These are phyloP conservation scores for Acrocephalus scirpaceus DNA, from an alignment of 2,797 vertebrate genomes.

Conservation along the genomic window DNA sequence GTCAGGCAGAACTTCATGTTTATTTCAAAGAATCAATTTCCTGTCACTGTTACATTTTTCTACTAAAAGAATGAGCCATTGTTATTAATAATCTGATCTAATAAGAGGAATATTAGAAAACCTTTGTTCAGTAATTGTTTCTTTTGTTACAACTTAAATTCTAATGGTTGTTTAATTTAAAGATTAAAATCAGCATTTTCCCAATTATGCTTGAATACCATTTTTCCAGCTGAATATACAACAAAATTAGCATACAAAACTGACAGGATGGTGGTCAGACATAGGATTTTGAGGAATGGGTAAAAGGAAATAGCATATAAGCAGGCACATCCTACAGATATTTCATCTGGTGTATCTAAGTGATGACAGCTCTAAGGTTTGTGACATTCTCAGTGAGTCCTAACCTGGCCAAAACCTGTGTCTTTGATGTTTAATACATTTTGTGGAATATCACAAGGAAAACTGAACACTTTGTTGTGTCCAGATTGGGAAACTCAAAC, in stretches of 20 bases:
- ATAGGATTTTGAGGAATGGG: neutral
- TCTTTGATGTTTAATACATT: neutral
- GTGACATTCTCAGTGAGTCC: neutral
- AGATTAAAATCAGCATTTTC: neutral
- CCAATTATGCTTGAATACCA: neutral
- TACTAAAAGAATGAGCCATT: neutral
- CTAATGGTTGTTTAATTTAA: neutral
- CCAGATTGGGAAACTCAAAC: neutral
- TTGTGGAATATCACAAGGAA: neutral
- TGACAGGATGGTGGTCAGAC: neutral
- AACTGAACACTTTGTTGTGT: neutral
- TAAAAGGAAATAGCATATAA: neutral
- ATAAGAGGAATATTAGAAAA: neutral
- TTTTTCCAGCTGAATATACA: neutral
- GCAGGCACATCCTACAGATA: neutral
- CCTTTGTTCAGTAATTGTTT: neutral
- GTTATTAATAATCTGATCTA: neutral
- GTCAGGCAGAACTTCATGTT: neutral
- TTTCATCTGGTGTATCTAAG: neutral
- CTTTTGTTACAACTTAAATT: neutral
- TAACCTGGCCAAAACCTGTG: neutral
- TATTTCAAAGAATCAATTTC: neutral
- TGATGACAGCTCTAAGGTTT: neutral
- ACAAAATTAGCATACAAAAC: neutral
- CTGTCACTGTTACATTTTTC: neutral